Evolutionary conservation across 1,140 invertebrate species (phyloP).

Genomic region (Pomacea maculata): DNA sequence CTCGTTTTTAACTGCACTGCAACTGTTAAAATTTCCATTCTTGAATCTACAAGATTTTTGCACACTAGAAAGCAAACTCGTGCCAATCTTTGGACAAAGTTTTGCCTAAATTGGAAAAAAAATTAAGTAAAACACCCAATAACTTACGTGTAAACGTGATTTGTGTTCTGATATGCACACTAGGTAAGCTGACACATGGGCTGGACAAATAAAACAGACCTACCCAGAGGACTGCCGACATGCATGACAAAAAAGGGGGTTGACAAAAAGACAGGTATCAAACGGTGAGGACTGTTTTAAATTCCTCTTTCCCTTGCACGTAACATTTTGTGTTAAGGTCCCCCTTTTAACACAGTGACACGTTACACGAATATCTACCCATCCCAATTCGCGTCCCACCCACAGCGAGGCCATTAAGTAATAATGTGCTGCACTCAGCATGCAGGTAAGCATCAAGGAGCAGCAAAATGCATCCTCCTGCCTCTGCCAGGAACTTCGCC

Average conservation of each 20-base stretch:
- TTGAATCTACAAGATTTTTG: too few species aligned
- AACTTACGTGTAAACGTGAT: slow-evolving; percentile 11
- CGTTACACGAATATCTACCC: slow-evolving; percentile 22
- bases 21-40: too few species aligned
- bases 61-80: neutral
- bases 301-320: slow-evolving; percentile 10
- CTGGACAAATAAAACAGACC: too few species aligned
- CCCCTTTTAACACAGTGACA: slow-evolving; percentile 1
- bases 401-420: slow-evolving; percentile 5
- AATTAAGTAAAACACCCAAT: neutral
- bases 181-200: neutral
- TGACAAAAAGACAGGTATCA: slow-evolving; percentile 3
- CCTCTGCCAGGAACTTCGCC: slow-evolving; percentile 18
- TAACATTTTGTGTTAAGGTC: neutral
- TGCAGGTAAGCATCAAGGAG: neutral
- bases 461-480: neutral
- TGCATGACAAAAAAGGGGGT: neutral
- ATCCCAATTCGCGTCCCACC: slow-evolving; percentile 25
- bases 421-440: slow-evolving; percentile 1
- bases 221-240: too few species aligned
- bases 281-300: slow-evolving; percentile 15
- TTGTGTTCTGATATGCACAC: neutral
- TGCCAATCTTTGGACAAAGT: neutral
- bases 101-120: neutral
- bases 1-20: too few species aligned